These are phyloP conservation scores for Cottus gobio DNA, from an alignment of 2,113 vertebrate species.

Conservation along the genomic window DNA sequence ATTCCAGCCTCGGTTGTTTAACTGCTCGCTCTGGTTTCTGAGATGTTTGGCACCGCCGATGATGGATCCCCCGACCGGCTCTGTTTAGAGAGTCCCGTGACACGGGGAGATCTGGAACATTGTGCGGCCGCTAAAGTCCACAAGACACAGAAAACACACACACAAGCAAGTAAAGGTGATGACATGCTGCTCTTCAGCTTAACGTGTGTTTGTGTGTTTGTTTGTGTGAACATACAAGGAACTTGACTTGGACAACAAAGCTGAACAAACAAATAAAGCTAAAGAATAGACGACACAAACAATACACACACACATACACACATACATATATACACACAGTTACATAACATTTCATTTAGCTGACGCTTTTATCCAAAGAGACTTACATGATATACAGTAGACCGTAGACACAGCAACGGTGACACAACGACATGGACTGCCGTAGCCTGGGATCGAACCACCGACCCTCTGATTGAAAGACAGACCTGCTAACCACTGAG, in stretches of 20 bases:
- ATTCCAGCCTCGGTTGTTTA: constrained; percentile 63
- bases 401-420: too few species aligned
- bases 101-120: constrained; percentile 40
- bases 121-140: constrained; percentile 3
- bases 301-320: too few species aligned
- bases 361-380: too few species aligned
- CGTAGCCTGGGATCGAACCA: too few species aligned
- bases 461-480: too few species aligned
- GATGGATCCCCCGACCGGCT: constrained; percentile 37
- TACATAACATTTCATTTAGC: too few species aligned
- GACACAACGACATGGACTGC: too few species aligned
- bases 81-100: constrained; percentile 52
- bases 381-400: too few species aligned
- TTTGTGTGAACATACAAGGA: background rate
- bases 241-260: background rate
- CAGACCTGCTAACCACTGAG: too few species aligned
- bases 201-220: background rate
- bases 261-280: background rate
- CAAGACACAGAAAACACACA: background rate
- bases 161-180: too few species aligned
- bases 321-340: too few species aligned
- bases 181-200: background rate
- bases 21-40: constrained; percentile 46
- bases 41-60: constrained; percentile 58
- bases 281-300: background rate